These are phyloP conservation scores for Paedocypris micromegethes DNA, from an alignment of 2,797 vertebrate genomes.

Conservation along the genomic window DNA sequence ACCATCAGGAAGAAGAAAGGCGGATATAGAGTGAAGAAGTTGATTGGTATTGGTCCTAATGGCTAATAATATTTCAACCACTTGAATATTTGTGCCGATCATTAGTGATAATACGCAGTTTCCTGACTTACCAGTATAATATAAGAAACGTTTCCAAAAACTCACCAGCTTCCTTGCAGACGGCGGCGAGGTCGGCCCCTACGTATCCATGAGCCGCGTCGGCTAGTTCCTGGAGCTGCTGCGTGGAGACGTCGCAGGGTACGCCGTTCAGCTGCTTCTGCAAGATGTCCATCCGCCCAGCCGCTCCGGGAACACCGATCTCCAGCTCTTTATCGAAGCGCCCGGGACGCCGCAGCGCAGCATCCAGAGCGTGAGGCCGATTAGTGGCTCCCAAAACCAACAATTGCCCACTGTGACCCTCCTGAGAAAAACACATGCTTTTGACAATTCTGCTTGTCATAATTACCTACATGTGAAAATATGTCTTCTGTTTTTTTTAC, in stretches of 20 bases:
- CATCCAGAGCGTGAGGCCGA: constrained; percentile 85
- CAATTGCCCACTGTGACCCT: constrained; percentile 82
- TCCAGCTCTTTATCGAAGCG: constrained; percentile 96
- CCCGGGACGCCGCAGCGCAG: constrained; percentile 85
- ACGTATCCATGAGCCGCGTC: constrained; percentile 85
- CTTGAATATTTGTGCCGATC: no score
- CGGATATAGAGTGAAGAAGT: neutral
- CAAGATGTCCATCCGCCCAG: constrained; percentile 82
- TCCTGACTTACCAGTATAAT: no score
- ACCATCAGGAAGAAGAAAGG: neutral
- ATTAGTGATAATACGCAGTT: no score
- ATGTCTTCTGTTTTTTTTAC: no score
- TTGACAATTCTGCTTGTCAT: no score
- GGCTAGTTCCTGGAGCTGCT: constrained; percentile 75
- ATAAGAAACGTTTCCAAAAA: neutral
- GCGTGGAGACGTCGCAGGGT: constrained; percentile 65
- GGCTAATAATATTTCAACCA: no score
- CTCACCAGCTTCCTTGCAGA: constrained; percentile 89
- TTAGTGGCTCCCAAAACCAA: constrained; percentile 92
- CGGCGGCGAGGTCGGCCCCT: constrained; percentile 85
- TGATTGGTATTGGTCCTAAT: no score
- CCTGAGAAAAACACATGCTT: constrained; percentile 59
- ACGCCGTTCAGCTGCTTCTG: constrained; percentile 73
- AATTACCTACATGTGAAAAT: no score
- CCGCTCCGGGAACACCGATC: constrained; percentile 82